phyloP scores from a whole-genome alignment of 64 coral and sea anemone species.

The Catalaphyllia jardinei region DNA sequence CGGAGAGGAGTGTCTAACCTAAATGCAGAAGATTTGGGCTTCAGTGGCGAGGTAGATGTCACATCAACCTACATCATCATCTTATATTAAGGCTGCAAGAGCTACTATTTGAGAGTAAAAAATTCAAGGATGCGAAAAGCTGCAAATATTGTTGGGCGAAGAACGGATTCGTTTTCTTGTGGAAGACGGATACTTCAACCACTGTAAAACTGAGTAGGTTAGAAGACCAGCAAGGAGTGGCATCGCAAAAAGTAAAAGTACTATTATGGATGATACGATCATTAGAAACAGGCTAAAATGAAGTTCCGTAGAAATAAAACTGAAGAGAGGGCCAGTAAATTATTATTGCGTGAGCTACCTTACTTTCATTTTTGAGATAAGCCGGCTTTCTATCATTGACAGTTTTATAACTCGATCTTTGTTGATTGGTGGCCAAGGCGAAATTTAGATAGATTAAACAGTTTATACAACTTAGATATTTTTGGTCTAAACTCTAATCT shows the following conservation, averaged over 20 bases:
- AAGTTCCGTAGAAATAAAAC: slow-evolving; percentile 9
- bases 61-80: not conserved
- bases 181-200: no score
- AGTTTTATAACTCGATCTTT: no score
- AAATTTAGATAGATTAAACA: no score
- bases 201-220: no score
- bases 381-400: no score
- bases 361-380: slow-evolving; percentile 25
- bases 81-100: not conserved
- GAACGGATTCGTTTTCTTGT: not conserved
- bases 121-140: not conserved
- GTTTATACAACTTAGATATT: slow-evolving; percentile 25
- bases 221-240: no score
- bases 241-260: no score
- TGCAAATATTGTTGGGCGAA: not conserved
- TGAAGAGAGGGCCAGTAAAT: slow-evolving; percentile 29
- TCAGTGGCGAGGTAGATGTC: slow-evolving; percentile 7
- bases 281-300: not conserved
- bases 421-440: no score
- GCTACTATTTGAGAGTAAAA: slow-evolving; percentile 11
- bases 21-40: slow-evolving; percentile 17
- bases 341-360: slow-evolving; percentile 27
- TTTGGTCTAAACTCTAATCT: slow-evolving; percentile 3
- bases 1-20: slow-evolving; percentile 2
- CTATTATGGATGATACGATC: not conserved